phyloP scores from a whole-genome alignment of 2,113 vertebrate species.

The Gallinago paraguaiae region DNA sequence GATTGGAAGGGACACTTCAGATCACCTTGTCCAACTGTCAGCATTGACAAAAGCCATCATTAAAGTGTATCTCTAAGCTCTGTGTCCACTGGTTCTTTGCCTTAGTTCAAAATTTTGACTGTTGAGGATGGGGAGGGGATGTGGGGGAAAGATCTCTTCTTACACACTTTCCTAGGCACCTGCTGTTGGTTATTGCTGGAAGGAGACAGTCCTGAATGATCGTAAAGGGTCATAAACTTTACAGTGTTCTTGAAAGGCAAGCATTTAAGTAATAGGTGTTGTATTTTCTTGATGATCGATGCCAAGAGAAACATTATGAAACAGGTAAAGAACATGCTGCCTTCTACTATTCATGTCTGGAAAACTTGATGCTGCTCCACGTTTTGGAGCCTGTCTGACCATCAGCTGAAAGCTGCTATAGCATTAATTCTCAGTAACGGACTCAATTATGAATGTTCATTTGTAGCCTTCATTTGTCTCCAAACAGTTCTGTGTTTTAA shows the following conservation, averaged over 20 bases:
- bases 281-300: background rate
- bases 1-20: no score
- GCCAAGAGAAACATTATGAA: background rate
- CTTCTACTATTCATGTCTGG: fast-evolving
- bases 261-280: background rate
- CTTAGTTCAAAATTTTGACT: background rate
- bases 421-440: background rate
- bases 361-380: background rate
- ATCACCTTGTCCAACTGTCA: no score
- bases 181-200: background rate
- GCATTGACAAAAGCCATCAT: no score
- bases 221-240: background rate
- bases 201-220: background rate
- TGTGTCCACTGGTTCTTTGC: background rate
- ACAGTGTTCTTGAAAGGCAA: background rate
- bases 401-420: background rate
- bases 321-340: background rate
- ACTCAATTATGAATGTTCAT: background rate
- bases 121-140: background rate
- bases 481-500: background rate
- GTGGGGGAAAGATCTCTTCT: background rate
- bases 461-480: background rate
- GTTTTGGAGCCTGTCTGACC: background rate
- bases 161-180: background rate
- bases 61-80: no score